Conservation (phyloP, 2,888 invertebrate genomes). For the Clitarchus hookeri region DNA sequence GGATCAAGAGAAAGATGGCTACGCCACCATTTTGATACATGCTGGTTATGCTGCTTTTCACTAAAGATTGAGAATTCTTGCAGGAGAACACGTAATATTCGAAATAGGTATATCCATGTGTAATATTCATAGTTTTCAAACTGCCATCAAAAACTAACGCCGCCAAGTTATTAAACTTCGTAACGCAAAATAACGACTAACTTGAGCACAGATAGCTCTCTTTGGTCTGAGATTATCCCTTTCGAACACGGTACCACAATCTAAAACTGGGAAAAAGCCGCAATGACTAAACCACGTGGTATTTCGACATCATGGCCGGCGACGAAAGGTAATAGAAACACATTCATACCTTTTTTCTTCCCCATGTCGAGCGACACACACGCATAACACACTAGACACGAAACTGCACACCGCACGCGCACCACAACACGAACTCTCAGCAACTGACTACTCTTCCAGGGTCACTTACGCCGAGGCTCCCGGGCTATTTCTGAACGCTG, state of each 20-base stretch:
- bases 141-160: too few species aligned
- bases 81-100: too few species aligned
- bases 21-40: not conserved
- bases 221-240: too few species aligned
- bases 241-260: too few species aligned
- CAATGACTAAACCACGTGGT: not conserved
- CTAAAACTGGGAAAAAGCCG: not conserved
- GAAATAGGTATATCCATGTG: too few species aligned
- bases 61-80: too few species aligned
- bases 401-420: not conserved
- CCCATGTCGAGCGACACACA: not conserved
- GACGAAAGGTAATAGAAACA: too few species aligned
- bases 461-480: not conserved
- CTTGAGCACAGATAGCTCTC: too few species aligned
- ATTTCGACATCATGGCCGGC: not conserved
- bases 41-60: not conserved
- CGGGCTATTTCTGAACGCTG: slow-evolving; percentile 6
- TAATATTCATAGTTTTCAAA: too few species aligned
- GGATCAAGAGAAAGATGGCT: not conserved
- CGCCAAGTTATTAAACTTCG: too few species aligned
- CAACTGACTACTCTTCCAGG: not conserved
- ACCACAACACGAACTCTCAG: too few species aligned
- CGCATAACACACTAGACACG: not conserved
- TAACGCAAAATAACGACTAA: too few species aligned
- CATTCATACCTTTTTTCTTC: not conserved